These are phyloP conservation scores for Eupsilia transversa DNA, from an alignment of 2,888 invertebrate species.

Conservation along the genomic window DNA sequence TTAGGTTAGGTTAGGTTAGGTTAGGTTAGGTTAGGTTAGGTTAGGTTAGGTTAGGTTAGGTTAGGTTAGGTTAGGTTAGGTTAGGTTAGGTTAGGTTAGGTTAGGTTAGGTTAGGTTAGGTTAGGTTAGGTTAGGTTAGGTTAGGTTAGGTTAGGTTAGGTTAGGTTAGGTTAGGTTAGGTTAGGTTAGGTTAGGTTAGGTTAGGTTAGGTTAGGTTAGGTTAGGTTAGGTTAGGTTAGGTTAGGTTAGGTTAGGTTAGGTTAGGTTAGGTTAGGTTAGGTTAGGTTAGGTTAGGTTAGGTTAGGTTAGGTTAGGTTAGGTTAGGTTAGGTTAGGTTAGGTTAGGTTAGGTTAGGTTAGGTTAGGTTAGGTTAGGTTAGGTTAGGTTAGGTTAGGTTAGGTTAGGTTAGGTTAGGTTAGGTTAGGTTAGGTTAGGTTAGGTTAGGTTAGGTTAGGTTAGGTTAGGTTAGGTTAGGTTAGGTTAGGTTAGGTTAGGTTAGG, in stretches of 20 bases:
- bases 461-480: constrained; percentile 30
- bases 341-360: background rate
- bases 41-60: constrained; percentile 46
- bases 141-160: constrained; percentile 48
- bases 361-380: constrained; percentile 5
- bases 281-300: constrained; percentile 30
- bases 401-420: constrained; percentile 34
- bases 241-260: constrained; percentile 41
- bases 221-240: constrained; percentile 38
- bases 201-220: constrained; percentile 41
- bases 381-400: constrained; percentile 20
- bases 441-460: constrained; percentile 40
- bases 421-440: constrained; percentile 42
- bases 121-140: constrained; percentile 39
- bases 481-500: constrained; percentile 25
- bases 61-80: constrained; percentile 49
- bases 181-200: constrained; percentile 47
- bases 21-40: constrained; percentile 46
- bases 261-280: constrained; percentile 24
- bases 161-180: constrained; percentile 47
- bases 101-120: constrained; percentile 22
- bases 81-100: constrained; percentile 45
- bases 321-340: constrained; percentile 1
- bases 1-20: constrained; percentile 47
- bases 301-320: constrained; percentile 13